Evolutionary conservation across 2,113 vertebrate species (phyloP), one percentile per base, ranked within the genome.

Genomic region (Hepsetus odoe): DNA sequence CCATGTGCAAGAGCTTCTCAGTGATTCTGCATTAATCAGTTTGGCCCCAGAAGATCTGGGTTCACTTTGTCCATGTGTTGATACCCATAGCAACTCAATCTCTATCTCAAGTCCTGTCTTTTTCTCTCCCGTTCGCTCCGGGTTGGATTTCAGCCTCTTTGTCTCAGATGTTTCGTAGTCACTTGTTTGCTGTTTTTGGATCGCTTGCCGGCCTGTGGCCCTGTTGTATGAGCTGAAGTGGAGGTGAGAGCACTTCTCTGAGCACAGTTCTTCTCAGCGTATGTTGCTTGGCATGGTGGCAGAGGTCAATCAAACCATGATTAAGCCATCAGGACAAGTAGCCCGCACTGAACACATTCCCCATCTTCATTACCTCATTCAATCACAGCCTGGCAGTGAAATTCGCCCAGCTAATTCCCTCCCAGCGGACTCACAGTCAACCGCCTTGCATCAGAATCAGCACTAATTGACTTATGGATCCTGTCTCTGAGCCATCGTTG

Each of bases 11-110:
- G 49, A 26, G 33, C 69, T 70, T 82, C 14, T 67, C 42, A 35
- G 65, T 71, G 76, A 24, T 64, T 66, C 71, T 77, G 82, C 80
- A 91, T 88, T 79, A 84, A 86, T 91, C 87, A 87, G 82, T 49
- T 69, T 28, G 59, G 30, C 46, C 77, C 56, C 24, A 42, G 49
- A 62, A 62, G n/a, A 58, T 72, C 28, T 53, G 64, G 5, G 32
- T 8, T 40, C 5, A 6, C 16, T 6, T 68, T 51, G 33, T 20
- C 68, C 81, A 55, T 74, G 58, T 22, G 26, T 26, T 40, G 33
- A 72, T 53, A 42, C 33, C 44, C 40, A 40, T 26, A 24, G n/a
- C 14, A 42, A 64, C 80, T 56, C 33, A 80, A 80, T 78, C 14
- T 28, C 42, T 20, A 77, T 76, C 81, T 61, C 66, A 38, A 64